phyloP scores from a whole-genome alignment of 2,888 invertebrate species.

The Papilio elwesi region DNA sequence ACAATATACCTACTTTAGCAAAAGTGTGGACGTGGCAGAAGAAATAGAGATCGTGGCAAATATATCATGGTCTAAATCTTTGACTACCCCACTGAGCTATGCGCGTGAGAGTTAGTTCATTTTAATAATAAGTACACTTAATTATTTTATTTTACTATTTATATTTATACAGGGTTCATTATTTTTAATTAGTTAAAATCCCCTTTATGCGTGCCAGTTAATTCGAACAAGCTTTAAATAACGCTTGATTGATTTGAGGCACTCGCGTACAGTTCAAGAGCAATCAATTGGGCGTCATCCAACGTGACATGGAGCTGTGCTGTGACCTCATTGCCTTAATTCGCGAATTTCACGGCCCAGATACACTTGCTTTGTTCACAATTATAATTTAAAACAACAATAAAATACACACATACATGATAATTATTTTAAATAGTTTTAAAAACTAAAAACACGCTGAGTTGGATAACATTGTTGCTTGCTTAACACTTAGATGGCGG shows the following conservation, averaged over 20 bases:
- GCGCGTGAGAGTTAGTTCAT: too few relatives aligned
- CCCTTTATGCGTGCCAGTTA: constrained; percentile 18
- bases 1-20: too few relatives aligned
- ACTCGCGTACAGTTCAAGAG: constrained; percentile 28
- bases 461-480: too few relatives aligned
- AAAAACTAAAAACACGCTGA: too few relatives aligned
- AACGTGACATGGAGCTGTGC: constrained; percentile 19
- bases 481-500: too few relatives aligned
- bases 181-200: constrained; percentile 26
- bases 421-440: too few relatives aligned
- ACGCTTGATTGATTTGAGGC: constrained; percentile 37
- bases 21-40: too few relatives aligned
- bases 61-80: too few relatives aligned
- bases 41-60: too few relatives aligned
- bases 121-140: too few relatives aligned
- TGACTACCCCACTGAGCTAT: too few relatives aligned
- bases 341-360: constrained; percentile 14
- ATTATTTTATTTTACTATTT: not conserved
- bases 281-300: constrained; percentile 32
- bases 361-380: constrained; percentile 20
- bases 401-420: not conserved
- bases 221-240: constrained; percentile 23
- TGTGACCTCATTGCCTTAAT: constrained; percentile 36
- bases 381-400: not conserved
- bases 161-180: constrained; percentile 19